Conservation (phyloP, 2,888 invertebrate genomes). For the Drosophila seclusa region DNA sequence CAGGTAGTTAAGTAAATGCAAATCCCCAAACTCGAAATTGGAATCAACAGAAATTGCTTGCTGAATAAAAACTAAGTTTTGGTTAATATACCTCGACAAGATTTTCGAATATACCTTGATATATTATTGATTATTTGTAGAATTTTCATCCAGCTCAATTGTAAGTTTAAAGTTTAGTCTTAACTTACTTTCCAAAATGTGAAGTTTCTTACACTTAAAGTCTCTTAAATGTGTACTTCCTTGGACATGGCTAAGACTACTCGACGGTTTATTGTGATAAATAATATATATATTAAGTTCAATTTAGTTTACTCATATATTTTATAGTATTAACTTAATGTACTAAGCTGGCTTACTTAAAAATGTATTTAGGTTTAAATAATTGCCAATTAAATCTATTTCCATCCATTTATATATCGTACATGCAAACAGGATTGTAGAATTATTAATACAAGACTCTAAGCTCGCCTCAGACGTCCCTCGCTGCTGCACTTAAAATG, state of each 20-base stretch:
- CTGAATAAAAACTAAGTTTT: no score
- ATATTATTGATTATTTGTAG: neutral
- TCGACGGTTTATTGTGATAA: neutral
- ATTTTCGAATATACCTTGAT: neutral
- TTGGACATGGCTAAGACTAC: neutral
- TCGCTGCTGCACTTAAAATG: conserved; percentile 59
- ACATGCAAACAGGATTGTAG: neutral
- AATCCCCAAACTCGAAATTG: no score
- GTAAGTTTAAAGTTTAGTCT: neutral
- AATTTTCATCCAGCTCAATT: neutral
- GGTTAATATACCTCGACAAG: neutral
- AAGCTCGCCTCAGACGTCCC: conserved; percentile 10
- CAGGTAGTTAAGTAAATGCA: no score
- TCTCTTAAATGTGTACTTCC: neutral
- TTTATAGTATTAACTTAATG: neutral
- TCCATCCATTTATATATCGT: neutral
- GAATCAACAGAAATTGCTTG: no score
- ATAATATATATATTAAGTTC: neutral
- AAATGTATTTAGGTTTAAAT: neutral
- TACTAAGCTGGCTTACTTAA: neutral
- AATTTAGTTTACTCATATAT: neutral
- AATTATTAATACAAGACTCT: neutral
- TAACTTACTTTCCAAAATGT: neutral
- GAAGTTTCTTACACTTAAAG: neutral
- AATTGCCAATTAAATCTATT: neutral